Conservation (phyloP, 2,113 vertebrate species). For the Phaetusa simplex region DNA sequence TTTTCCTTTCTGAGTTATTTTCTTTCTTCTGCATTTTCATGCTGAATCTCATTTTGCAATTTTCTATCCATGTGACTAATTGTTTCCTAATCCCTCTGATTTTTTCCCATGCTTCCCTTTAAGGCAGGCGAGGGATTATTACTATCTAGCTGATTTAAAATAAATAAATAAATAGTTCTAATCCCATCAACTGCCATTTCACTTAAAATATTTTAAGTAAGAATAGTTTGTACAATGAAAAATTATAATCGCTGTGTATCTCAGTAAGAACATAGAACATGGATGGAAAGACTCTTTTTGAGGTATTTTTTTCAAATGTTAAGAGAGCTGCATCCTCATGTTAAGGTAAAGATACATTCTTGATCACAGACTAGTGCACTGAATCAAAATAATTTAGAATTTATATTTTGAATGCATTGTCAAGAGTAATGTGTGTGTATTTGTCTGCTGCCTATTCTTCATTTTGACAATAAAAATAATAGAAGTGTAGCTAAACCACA, state of each 20-base stretch:
- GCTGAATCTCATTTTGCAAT: not conserved
- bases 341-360: not conserved
- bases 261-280: not conserved
- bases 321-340: not conserved
- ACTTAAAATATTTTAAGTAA: not conserved
- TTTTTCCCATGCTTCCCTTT: not conserved
- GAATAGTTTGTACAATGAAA: not conserved
- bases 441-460: not conserved
- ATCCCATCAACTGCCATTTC: not conserved
- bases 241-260: not conserved
- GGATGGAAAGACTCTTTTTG: not conserved
- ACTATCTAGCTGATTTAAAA: not conserved
- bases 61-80: not conserved
- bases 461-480: not conserved
- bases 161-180: not conserved
- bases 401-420: not conserved
- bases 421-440: fast-evolving
- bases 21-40: not conserved
- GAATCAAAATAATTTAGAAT: not conserved
- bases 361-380: not conserved
- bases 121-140: not conserved
- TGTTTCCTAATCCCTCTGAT: not conserved
- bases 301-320: not conserved
- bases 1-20: not conserved
- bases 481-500: not conserved